phyloP scores from a whole-genome alignment of 2,113 vertebrate genomes.

The Entelurus aequoreus region DNA sequence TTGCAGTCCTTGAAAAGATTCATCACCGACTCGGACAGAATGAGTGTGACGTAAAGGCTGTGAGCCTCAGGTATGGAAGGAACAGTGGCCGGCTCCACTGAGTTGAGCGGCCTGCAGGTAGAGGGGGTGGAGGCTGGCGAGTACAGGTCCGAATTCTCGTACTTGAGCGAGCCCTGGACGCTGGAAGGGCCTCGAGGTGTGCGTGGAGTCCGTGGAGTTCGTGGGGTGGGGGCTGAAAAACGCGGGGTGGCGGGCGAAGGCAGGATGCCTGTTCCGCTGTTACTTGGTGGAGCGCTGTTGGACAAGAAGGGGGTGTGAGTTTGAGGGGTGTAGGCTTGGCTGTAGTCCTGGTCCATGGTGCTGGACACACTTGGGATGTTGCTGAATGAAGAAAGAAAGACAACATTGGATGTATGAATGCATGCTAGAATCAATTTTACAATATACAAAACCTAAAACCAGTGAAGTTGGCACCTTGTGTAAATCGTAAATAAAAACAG shows the following conservation, averaged over 20 bases:
- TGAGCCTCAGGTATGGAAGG: constrained; percentile 95
- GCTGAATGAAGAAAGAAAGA: constrained; percentile 32
- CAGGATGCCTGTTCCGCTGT: constrained; percentile 86
- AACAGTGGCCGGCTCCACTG: constrained; percentile 93
- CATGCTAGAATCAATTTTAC: constrained; percentile 5
- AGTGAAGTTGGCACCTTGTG: background rate
- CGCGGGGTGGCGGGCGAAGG: constrained; percentile 94
- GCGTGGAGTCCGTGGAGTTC: constrained; percentile 90
- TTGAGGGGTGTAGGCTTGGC: constrained; percentile 89
- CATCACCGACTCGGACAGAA: constrained; percentile 96
- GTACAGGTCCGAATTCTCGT: constrained; percentile 94
- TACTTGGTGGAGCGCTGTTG: constrained; percentile 92
- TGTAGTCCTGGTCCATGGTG: constrained; percentile 90
- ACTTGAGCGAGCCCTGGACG: constrained; percentile 92
- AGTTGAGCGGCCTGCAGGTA: constrained; percentile 91
- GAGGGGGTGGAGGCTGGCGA: constrained; percentile 96
- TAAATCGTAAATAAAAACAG: background rate
- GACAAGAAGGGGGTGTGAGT: constrained; percentile 93
- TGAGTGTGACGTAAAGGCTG: constrained; percentile 97
- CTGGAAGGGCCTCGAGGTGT: constrained; percentile 93
- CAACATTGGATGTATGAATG: too few species aligned
- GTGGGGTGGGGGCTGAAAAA: constrained; percentile 87
- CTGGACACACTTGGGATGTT: constrained; percentile 84
- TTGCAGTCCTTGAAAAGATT: constrained; percentile 99
- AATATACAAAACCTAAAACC: background rate